A percentile compares a stretch with the other conserved stretches of the same genome.
phyloP scores from a whole-genome alignment of 2,113 vertebrate species.

The Labeo rohita region DNA sequence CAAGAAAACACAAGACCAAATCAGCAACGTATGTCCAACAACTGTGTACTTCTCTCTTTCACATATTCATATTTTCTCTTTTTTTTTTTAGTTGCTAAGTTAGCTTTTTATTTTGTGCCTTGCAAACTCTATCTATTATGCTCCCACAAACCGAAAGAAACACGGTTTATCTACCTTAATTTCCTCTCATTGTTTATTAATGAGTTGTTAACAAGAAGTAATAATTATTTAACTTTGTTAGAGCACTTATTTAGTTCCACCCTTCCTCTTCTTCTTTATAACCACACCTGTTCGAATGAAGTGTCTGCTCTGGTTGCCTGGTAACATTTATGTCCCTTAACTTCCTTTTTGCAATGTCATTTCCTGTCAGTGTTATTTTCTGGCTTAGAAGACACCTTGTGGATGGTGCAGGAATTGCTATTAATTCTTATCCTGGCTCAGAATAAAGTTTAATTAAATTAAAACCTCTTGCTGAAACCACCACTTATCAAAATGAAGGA shows the following conservation, averaged over 20 bases:
- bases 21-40: constrained; percentile 89
- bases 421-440: constrained; percentile 2
- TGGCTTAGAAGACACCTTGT: constrained; percentile 63
- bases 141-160: neutral
- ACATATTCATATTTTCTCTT: neutral
- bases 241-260: constrained; percentile 19
- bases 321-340: constrained; percentile 56
- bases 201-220: neutral
- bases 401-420: constrained; percentile 47
- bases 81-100: neutral
- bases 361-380: constrained; percentile 58
- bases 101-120: neutral
- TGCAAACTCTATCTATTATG: neutral
- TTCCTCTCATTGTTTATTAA: neutral
- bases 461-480: constrained; percentile 22
- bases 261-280: constrained; percentile 36
- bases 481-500: constrained; percentile 11
- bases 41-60: neutral
- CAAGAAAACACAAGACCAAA: constrained; percentile 94
- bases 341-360: constrained; percentile 70
- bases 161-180: neutral
- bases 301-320: constrained; percentile 62
- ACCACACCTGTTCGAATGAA: constrained; percentile 56
- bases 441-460: constrained; percentile 22
- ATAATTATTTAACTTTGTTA: neutral